Base-by-base conservation (phyloP, 2,113 vertebrate genomes). In the Hassar affinis region DNA sequence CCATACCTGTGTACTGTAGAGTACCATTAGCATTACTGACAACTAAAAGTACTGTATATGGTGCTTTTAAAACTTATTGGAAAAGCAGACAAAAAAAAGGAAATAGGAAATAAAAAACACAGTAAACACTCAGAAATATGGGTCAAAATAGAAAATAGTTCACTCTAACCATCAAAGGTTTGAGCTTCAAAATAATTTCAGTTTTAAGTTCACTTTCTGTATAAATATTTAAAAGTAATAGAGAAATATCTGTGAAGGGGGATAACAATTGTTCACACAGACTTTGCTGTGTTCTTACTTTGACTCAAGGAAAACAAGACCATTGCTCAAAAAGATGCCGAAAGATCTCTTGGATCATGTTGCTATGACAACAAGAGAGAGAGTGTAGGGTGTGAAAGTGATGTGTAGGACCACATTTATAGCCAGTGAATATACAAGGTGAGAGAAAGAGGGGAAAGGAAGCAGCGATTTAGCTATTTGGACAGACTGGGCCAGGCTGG, bases 261-360 rank as follows among this genome's bases (percentile, higher is more conserved):
- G 64, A 78, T 74, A 84, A 20, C 59, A 78, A 66, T 80, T 79
- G 84, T 83, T 85, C 57, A 76, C 57, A 82, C 61, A 49, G 27
- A 77, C 64, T 80, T 51, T 83, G 42, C 78, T 84, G 57, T 81
- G 69, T 81, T 78, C 72, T 84, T 74, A 82, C 78, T 84, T 86
- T 81, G 84, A 79, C 86, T 85, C 52, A n/a, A 52, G 78, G 76
- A 80, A 86, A 83, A 87, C 47, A 57, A 78, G 81, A 77, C 57
- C 78, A 78, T 62, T 78, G 78, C 84, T 88, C 81, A 84, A 81
- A 81, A 86, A 78, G 84, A 81, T 81, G 81, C 71, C 59, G 79
- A 81, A 66, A 84, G 84, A 88, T 84, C 87, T 81, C 81, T 86
- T 86, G 87, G 84, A 86, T 88, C 87, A 78, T 74, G 87, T 88